Evolutionary conservation across 2,113 vertebrate genomes (phyloP).

Genomic region (Ceyx cyanopectus): DNA sequence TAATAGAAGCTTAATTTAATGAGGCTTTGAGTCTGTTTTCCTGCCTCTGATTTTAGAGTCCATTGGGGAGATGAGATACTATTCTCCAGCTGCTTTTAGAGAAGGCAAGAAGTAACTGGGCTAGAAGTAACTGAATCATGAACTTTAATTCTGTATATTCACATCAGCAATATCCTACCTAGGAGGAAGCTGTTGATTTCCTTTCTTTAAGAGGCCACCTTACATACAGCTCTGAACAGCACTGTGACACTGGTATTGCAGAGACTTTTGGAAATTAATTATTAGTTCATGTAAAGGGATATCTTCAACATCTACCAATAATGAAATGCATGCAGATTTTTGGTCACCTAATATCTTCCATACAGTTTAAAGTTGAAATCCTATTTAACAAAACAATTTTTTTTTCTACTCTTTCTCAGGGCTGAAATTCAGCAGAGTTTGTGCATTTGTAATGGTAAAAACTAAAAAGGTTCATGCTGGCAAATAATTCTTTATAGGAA

Average conservation of each 20-base stretch:
- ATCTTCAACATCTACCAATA: not conserved
- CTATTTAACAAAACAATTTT: not conserved
- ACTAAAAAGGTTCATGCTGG: not conserved
- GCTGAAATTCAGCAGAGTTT: not conserved
- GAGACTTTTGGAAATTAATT: not conserved
- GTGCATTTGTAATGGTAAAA: not conserved
- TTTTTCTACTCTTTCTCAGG: not conserved
- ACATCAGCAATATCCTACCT: not conserved
- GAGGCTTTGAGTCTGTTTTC: not conserved
- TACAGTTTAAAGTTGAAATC: not conserved
- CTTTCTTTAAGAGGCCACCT: not conserved
- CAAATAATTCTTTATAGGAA: not conserved
- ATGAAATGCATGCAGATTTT: not conserved
- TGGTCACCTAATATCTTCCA: not conserved
- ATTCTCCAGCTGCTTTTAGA: constrained; percentile 13
- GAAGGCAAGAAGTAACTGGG: constrained; percentile 3
- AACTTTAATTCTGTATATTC: not conserved
- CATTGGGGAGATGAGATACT: not conserved
- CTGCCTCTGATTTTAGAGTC: not conserved
- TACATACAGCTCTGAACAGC: not conserved
- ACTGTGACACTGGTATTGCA: not conserved
- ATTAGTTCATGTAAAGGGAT: not conserved
- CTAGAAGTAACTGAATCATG: not conserved
- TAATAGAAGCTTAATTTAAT: not conserved
- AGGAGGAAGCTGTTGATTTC: constrained; percentile 25